Base-by-base conservation (phyloP, 2,113 vertebrate species). In the Narcine bancroftii region DNA sequence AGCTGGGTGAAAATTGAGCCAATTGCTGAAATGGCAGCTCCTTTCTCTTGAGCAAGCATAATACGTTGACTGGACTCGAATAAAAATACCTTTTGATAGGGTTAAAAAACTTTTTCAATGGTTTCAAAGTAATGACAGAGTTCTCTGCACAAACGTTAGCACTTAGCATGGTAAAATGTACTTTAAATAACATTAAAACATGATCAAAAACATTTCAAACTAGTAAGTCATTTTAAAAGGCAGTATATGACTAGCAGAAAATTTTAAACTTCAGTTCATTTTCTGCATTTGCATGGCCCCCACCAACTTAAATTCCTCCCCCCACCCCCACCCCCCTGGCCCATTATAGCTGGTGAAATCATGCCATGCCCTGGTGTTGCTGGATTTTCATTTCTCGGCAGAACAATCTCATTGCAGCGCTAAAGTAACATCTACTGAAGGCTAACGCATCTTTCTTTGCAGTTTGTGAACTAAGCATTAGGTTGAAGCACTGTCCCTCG, bases 1-100 rank as follows among this genome's bases (percentile, higher is more conserved):
- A 91, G 29, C 66, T 91, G 89, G 65, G 26, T 91, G 89, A 91
- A 42, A 71, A 69, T 69, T 69, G 89, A 91, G 89, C 89, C 89
- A 47, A 69, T 91, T 69, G 63, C 65, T 91, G 89, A 91, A 91
- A 45, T 91, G 56, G 29, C 63, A 66, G 42, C 65, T 69, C 21
- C 39, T 91, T 91, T 66, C 26, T 91, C 89, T 91, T 85, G 56
- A 91, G 63, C 89, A 69, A 91, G 42, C 81, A 60, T 87, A 87
- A 60, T 56, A 42, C 89, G 47, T 91, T 69, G 63, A 91, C 65
- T 47, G 89, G 89, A 60, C 65, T 91, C 89, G 3, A 91, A 69
- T 24, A 60, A 63, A 85, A 56, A n/a, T 60, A 36, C 53, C 19
- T 87, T 69, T 42, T 42, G 10, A 47, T 9, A 69, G 26, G 63